These are phyloP conservation scores for Enteromius paludinosus DNA, from an alignment of 2,797 vertebrate genomes.

Conservation along the genomic window DNA sequence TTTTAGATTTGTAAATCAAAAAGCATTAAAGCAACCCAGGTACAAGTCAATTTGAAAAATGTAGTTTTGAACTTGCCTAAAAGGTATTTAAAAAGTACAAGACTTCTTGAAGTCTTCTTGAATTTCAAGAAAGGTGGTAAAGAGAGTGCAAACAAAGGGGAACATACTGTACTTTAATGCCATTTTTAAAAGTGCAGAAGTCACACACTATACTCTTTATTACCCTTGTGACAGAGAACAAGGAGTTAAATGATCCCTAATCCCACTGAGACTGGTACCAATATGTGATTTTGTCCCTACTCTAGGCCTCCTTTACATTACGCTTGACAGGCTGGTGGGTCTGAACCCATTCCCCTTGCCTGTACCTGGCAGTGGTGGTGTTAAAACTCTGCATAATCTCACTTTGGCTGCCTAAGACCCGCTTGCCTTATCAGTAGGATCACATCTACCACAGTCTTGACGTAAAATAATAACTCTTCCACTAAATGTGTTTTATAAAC, in stretches of 20 bases:
- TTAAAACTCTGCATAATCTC: slow-evolving; percentile 21
- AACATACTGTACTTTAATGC: slow-evolving; percentile 7
- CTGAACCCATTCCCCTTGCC: slow-evolving; percentile 33
- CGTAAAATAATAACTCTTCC: slow-evolving; percentile 33
- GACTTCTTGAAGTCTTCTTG: no score
- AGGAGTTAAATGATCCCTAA: slow-evolving; percentile 43
- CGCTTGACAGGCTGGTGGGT: slow-evolving; percentile 20
- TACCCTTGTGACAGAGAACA: slow-evolving; percentile 42
- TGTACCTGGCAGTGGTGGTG: slow-evolving; percentile 29
- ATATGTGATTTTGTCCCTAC: background rate
- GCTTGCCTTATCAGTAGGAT: slow-evolving; percentile 23
- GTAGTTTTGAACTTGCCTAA: background rate
- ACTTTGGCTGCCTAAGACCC: slow-evolving; percentile 20
- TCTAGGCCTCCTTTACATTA: slow-evolving; percentile 38
- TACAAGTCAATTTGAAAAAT: background rate
- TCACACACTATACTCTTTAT: background rate
- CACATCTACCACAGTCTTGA: slow-evolving; percentile 15
- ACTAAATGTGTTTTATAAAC: slow-evolving; percentile 5
- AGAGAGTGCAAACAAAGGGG: background rate
- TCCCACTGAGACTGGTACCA: slow-evolving; percentile 25
- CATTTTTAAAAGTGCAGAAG: background rate
- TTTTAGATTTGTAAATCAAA: background rate
- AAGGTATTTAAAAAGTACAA: background rate
- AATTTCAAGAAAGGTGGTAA: background rate
- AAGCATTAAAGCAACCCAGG: background rate